These are phyloP conservation scores for Eubasilissa regina DNA, from an alignment of 1,140 invertebrate species.

Conservation along the genomic window DNA sequence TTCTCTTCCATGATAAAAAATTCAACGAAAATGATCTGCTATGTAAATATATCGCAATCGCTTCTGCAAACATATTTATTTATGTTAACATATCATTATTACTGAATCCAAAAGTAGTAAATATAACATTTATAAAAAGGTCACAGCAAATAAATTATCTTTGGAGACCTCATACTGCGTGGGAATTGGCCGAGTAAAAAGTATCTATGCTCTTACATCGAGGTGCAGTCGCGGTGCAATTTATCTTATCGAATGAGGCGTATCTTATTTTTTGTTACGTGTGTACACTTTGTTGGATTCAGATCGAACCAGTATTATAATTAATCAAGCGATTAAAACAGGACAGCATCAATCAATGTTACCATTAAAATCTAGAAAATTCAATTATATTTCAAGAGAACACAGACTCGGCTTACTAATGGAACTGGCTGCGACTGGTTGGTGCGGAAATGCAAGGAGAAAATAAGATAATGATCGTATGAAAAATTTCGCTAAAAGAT, in stretches of 20 bases:
- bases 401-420: slow-evolving; percentile 17
- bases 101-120: slow-evolving; percentile 8
- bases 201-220: neutral
- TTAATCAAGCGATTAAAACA: slow-evolving; percentile 38
- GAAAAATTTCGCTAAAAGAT: neutral
- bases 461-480: slow-evolving; percentile 10
- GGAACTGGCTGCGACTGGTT: neutral
- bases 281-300: slow-evolving; percentile 22
- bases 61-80: too few relatives aligned
- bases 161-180: slow-evolving; percentile 28
- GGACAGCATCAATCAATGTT: slow-evolving; percentile 36
- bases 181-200: slow-evolving; percentile 24
- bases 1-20: neutral
- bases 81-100: neutral
- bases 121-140: slow-evolving; percentile 10
- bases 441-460: neutral
- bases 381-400: slow-evolving; percentile 6
- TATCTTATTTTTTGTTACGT: slow-evolving; percentile 16
- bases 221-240: slow-evolving; percentile 38
- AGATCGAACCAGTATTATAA: slow-evolving; percentile 38
- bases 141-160: slow-evolving; percentile 14
- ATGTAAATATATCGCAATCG: too few relatives aligned
- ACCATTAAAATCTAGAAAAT: slow-evolving; percentile 37
- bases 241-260: slow-evolving; percentile 36
- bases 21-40: too few relatives aligned